Evolutionary conservation across 2,113 vertebrate genomes (phyloP), one percentile per base, ranked within the genome.

Genomic region (Neolamprologus fasciatus): DNA sequence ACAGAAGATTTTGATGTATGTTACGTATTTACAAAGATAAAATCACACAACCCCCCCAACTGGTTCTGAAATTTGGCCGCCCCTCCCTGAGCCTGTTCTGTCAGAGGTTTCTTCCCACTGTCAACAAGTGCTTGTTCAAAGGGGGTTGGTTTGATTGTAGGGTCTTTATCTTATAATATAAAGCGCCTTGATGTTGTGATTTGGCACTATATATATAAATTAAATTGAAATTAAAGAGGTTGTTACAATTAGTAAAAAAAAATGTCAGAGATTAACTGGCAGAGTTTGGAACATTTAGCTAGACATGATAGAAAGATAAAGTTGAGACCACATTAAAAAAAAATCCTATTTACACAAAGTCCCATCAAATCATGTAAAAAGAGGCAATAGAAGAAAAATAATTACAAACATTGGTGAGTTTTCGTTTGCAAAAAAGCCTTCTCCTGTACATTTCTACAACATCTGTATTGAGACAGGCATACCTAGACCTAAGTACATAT

Each of bases 401-500:
- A 92, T 81, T 95, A 92, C 89, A 93, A 95, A 95, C 87, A 91
- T 92, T 83, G 86, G 90, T 90, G 86, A 93, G 88, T 93, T 94
- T 76, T 89, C 89, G 93, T 94, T 88, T 89, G 89, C 92, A 91
- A 94, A 94, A 92, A 95, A 94, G 80, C 91, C 92, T 92, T 93
- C 94, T 90, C 89, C 90, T 91, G 93, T 94, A 96, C 93, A 96
- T 95, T 97, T 94, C 95, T 95, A 93, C 93, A 95, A 94, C 93
- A 96, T 97, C 96, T 96, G 96, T 94, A 82, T 94, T 95, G 97
- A 97, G 96, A 97, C 97, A 98, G 97, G 97, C 97, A 96, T 97
- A 97, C 96, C 95, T 96, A 96, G 95, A 96, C 97, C 95, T 97
- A 96, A 97, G 95, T 97, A 96, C 95, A 96, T 97, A 97, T 97